Base-by-base conservation (phyloP, 2,888 invertebrate species). In the Baronia brevicornis region DNA sequence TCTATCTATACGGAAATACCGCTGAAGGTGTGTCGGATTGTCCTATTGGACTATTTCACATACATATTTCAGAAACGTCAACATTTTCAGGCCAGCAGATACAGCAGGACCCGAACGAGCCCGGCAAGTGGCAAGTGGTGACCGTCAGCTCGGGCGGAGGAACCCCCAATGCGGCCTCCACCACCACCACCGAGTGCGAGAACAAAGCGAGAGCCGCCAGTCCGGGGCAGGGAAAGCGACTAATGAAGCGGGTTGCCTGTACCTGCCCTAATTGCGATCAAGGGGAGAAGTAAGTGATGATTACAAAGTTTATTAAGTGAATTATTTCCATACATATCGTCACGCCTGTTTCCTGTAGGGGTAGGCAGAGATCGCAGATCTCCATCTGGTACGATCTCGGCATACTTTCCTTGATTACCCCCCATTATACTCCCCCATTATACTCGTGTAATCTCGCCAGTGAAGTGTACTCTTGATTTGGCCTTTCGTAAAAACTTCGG, bases 261-360 rank as follows among this genome's bases (percentile, higher is more conserved):
- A 97, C 97, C 0, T 98, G 98, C 70, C 98, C 98, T 0, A 98
- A 98, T 73, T 98, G 98, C 65, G 91, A 92, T 28, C 96, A 95
- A 59, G 94, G 92, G 3, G 94, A 94, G 58, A 90, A 90, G 89
- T 88, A 47, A 67, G 73, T 61, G n/a, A n/a, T n/a, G n/a, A n/a
- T n/a, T n/a, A n/a, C n/a, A n/a, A n/a, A n/a, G n/a, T n/a, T n/a
- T n/a, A n/a, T n/a, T n/a, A n/a, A n/a, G n/a, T n/a, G n/a, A n/a
- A n/a, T n/a, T n/a, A n/a, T n/a, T n/a, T n/a, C n/a, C n/a, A n/a
- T n/a, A n/a, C n/a, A n/a, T n/a, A n/a, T n/a, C n/a, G n/a, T n/a
- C n/a, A n/a, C n/a, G n/a, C n/a, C n/a, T n/a, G n/a, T n/a, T n/a
- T n/a, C n/a, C n/a, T n/a, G n/a, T n/a, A n/a, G n/a, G n/a, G n/a